Conservation (phyloP, 2,797 vertebrate genomes). For the Hafferia zeledoni region DNA sequence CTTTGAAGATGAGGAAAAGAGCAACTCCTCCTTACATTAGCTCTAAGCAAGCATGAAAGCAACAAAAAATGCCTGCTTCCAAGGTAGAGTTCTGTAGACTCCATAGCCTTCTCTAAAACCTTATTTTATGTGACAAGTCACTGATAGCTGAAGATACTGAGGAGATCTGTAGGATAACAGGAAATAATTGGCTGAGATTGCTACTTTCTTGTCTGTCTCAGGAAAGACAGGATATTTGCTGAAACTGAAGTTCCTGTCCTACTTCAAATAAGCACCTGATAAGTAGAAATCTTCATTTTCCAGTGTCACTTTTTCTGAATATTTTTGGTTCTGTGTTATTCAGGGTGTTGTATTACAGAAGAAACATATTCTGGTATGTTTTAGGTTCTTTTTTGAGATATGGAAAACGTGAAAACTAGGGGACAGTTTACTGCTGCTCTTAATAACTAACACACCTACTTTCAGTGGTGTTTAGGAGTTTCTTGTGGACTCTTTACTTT, state of each 20-base stretch:
- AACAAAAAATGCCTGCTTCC: not conserved
- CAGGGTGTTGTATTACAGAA: not conserved
- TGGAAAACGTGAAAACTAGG: not conserved
- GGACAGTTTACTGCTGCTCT: not conserved
- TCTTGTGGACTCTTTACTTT: not conserved
- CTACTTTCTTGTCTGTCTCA: not conserved
- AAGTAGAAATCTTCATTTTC: not conserved
- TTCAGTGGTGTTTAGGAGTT: not conserved
- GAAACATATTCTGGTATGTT: not conserved
- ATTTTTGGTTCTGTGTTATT: not conserved
- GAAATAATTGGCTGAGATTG: not conserved
- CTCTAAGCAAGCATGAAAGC: not conserved
- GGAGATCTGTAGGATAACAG: not conserved
- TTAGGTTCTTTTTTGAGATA: not conserved
- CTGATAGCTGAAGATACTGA: not conserved
- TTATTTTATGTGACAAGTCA: not conserved
- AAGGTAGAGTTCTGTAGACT: not conserved
- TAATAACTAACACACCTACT: not conserved
- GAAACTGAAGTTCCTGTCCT: not conserved
- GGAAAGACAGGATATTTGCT: not conserved
- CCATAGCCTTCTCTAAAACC: fast-evolving
- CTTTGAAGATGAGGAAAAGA: not conserved
- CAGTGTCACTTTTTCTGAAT: not conserved
- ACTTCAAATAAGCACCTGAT: not conserved
- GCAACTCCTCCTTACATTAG: not conserved